Evolutionary conservation across 1,140 invertebrate species (phyloP), one percentile per base, ranked within the genome.

Genomic region (Pseudomyrmex concolor): DNA sequence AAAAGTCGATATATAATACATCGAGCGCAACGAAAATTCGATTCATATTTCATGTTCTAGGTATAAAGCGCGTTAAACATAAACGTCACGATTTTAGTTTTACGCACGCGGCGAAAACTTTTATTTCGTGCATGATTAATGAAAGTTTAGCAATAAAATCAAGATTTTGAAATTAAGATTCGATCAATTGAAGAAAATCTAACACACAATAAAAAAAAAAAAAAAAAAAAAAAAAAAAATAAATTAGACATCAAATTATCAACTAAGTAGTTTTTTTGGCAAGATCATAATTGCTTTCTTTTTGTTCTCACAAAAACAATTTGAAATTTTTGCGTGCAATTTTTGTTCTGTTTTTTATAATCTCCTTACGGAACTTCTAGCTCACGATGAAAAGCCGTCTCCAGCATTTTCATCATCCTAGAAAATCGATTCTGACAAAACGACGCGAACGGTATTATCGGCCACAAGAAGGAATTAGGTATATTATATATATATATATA

Each of bases 401-500:
- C 50, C 43, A 63, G 45, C 59, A 63, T 74, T 74, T 74, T 74
- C 59, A 74, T 74, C 72, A 74, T 74, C 72, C 2, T 10, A 3
- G 63, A 67, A 77, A 43, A 77, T 77, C 74, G 74, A 77, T 77
- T 9, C 17, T 2, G 63, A 64, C 48, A 34, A 77, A 77, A 74
- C 72, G 72, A 74, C 45, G 72, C 43, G 71, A 73, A 62, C 43
- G 72, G 45, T 74, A 74, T 63, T 74, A 74, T 64, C 72, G 59
- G 57, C 57, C 71, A 19, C 71, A 74, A 74, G 71, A 63, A 63
- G 72, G 45, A 74, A 74, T 74, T 74, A 74, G 63, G 72, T 63
- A 74, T 59, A 74, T 74, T 74, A 62, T 74, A 74, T 63, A 74
- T 63, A 57, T 74, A 15, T 50, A 12, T 19, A 15, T 63, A 34